phyloP scores from a whole-genome alignment of 1,140 invertebrate species.

The Lordiphosa clarofinis region DNA sequence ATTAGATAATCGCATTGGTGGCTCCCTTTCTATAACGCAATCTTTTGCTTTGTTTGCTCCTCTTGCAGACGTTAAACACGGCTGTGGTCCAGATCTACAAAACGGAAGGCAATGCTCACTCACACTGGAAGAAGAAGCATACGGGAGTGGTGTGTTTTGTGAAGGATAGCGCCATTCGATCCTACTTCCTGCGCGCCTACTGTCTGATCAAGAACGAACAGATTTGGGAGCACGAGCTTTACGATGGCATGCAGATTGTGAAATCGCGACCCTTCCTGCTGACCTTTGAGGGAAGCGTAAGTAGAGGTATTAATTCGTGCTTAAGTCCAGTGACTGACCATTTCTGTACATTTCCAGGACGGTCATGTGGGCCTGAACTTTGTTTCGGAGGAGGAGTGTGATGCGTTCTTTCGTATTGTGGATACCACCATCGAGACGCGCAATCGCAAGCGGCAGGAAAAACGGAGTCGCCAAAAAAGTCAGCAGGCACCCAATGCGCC shows the following conservation, averaged over 20 bases:
- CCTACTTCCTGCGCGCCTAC: slow-evolving; percentile 94
- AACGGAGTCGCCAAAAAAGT: slow-evolving; percentile 58
- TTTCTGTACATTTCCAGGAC: slow-evolving; percentile 80
- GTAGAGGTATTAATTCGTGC: slow-evolving; percentile 33
- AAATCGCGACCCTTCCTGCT: slow-evolving; percentile 90
- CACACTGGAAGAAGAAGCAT: slow-evolving; percentile 90
- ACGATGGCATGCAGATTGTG: slow-evolving; percentile 94
- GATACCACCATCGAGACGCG: slow-evolving; percentile 84
- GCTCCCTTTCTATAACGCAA: slow-evolving; percentile 43
- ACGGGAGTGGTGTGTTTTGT: slow-evolving; percentile 95
- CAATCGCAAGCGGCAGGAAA: slow-evolving; percentile 82
- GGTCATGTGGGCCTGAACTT: slow-evolving; percentile 95
- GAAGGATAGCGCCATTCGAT: slow-evolving; percentile 92
- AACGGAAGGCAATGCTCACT: slow-evolving; percentile 89
- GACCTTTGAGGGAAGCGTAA: slow-evolving; percentile 95
- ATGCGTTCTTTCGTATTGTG: slow-evolving; percentile 85
- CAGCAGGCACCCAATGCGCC: slow-evolving; percentile 68
- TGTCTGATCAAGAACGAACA: slow-evolving; percentile 88
- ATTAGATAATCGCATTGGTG: slow-evolving; percentile 42
- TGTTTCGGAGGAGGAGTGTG: slow-evolving; percentile 93
- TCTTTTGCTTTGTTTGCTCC: slow-evolving; percentile 51
- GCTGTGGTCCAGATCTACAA: slow-evolving; percentile 94
- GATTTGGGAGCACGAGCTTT: slow-evolving; percentile 97
- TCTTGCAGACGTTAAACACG: slow-evolving; percentile 89
- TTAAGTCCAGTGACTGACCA: background rate